A percentile compares a stretch with the other conserved stretches of the same genome.
phyloP scores from a whole-genome alignment of 2,113 vertebrate species.

The Melanotaenia duboulayi region DNA sequence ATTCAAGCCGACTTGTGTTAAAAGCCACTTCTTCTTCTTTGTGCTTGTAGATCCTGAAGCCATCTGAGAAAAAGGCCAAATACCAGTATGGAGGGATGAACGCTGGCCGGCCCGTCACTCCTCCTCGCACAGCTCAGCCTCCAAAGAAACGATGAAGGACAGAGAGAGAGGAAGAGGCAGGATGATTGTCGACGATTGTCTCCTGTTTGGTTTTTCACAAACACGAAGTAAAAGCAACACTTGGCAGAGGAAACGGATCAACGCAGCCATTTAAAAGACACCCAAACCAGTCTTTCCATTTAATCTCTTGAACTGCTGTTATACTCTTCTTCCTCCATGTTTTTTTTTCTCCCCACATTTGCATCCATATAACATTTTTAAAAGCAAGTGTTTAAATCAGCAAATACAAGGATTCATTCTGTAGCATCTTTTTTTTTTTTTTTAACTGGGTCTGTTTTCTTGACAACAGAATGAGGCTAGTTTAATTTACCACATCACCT shows the following conservation, averaged over 20 bases:
- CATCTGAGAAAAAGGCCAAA: constrained; percentile 98
- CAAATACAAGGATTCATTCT: constrained; percentile 55
- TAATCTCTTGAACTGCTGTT: constrained; percentile 47
- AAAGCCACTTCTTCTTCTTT: too few relatives aligned
- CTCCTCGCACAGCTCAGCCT: constrained; percentile 94
- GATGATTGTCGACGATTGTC: constrained; percentile 16
- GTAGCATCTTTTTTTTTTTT: constrained; percentile 41
- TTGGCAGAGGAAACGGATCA: constrained; percentile 43
- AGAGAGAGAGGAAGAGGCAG: constrained; percentile 6
- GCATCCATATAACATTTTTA: constrained; percentile 65
- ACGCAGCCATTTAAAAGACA: constrained; percentile 20
- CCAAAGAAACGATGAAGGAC: constrained; percentile 95
- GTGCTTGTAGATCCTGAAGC: constrained; percentile 90
- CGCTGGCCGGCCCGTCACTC: constrained; percentile 92
- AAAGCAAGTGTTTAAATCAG: constrained; percentile 34
- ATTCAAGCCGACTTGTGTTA: too few relatives aligned
- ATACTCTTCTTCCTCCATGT: constrained; percentile 24
- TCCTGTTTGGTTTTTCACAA: constrained; percentile 35
- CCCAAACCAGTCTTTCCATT: constrained; percentile 41
- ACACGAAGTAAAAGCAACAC: constrained; percentile 39
- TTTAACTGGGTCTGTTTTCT: background rate
- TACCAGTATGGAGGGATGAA: constrained; percentile 97
- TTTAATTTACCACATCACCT: constrained; percentile 45
- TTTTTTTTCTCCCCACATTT: constrained; percentile 12
- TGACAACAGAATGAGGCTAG: constrained; percentile 59